Conservation (phyloP, 2,113 vertebrate genomes). For the Choloepus hoffmanni region DNA sequence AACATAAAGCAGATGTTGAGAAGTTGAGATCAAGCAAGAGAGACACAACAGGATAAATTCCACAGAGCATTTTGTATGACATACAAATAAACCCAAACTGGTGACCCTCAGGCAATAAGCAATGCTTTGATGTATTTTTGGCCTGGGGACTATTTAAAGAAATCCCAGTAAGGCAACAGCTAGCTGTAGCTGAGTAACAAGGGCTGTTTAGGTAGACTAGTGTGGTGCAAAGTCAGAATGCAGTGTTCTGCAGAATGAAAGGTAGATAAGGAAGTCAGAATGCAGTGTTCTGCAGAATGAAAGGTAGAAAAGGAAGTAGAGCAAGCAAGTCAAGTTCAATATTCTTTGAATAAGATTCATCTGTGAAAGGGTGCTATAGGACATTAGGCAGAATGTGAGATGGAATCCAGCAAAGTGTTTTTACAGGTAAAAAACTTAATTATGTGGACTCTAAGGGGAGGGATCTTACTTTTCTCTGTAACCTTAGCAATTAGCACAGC, state of each 20-base stretch:
- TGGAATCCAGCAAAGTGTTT: not conserved
- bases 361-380: not conserved
- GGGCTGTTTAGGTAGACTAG: not conserved
- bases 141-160: not conserved
- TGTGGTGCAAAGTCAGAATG: not conserved
- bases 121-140: not conserved
- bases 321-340: not conserved
- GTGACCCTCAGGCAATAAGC: not conserved
- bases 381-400: not conserved
- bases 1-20: not conserved
- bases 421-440: not conserved
- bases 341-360: not conserved
- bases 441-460: not conserved
- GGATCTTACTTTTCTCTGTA: not conserved
- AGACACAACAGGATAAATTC: not conserved
- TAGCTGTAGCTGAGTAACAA: not conserved
- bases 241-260: not conserved
- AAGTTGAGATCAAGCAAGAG: not conserved
- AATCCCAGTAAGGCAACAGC: not conserved
- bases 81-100: slow-evolving; percentile 26
- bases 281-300: not conserved
- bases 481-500: slow-evolving; percentile 16
- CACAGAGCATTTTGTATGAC: not conserved
- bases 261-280: not conserved
- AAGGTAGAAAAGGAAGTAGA: not conserved